These are phyloP conservation scores for Pseudeuparius sepicola DNA, from an alignment of 2,888 invertebrate genomes.

Conservation along the genomic window DNA sequence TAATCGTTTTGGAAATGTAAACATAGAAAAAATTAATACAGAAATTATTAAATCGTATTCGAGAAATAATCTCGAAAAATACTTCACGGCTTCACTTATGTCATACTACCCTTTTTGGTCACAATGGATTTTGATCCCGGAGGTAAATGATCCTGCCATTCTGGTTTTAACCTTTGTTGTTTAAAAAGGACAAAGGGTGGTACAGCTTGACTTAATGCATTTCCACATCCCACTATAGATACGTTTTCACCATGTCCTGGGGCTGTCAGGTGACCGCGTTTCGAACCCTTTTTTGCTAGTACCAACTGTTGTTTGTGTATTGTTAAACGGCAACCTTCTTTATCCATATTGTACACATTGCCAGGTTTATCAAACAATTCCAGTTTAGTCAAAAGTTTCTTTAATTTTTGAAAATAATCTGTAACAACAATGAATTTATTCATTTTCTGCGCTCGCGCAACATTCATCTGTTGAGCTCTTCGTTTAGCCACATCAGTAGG, in stretches of 20 bases:
- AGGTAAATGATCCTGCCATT: slow-evolving; percentile 24
- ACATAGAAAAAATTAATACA: too few relatives aligned
- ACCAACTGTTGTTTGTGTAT: slow-evolving; percentile 28
- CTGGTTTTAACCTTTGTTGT: slow-evolving; percentile 24
- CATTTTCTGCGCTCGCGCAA: slow-evolving; percentile 26
- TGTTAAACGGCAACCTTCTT: slow-evolving; percentile 27
- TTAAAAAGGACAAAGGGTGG: slow-evolving; percentile 30
- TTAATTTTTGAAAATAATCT: slow-evolving; percentile 25
- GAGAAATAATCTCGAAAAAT: too few relatives aligned
- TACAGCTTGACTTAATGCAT: slow-evolving; percentile 26
- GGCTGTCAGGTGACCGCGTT: slow-evolving; percentile 27
- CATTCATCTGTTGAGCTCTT: slow-evolving; percentile 27
- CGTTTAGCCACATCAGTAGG: slow-evolving; percentile 23
- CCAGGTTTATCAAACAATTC: slow-evolving; percentile 24
- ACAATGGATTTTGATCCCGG: slow-evolving; percentile 23
- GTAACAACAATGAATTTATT: slow-evolving; percentile 22
- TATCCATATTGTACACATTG: slow-evolving; percentile 29
- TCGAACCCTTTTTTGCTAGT: slow-evolving; percentile 26
- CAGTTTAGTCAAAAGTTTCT: slow-evolving; percentile 21
- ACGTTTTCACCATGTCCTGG: slow-evolving; percentile 31
- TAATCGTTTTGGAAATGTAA: too few relatives aligned
- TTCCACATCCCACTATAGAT: slow-evolving; percentile 29
- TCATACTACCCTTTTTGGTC: slow-evolving; percentile 29
- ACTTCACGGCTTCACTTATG: slow-evolving; percentile 20
- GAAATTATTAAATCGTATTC: too few relatives aligned